Conservation (phyloP, 2,797 vertebrate species). For the Mus minutoides region DNA sequence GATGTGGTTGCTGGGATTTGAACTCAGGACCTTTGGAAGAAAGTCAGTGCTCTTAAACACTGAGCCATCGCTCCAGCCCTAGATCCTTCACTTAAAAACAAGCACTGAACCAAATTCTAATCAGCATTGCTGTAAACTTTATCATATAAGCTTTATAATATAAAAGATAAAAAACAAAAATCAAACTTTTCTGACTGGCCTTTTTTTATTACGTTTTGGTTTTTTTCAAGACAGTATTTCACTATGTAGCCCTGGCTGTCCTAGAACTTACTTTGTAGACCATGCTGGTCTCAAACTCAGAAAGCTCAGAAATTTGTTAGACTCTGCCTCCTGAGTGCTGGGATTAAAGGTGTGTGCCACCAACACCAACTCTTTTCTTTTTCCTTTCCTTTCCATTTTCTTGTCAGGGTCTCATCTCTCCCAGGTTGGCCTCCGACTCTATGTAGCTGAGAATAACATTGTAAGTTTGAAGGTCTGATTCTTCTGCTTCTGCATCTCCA, state of each 20-base stretch:
- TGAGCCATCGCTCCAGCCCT: too few relatives aligned
- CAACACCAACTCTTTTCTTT: background rate
- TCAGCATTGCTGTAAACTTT: background rate
- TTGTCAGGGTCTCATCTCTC: background rate
- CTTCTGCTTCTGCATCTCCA: background rate
- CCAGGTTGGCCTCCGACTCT: background rate
- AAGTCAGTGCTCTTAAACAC: too few relatives aligned
- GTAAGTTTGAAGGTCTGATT: background rate
- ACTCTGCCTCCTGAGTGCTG: background rate
- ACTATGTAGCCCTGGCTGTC: background rate
- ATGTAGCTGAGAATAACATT: background rate
- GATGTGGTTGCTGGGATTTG: too few relatives aligned
- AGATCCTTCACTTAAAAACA: constrained; percentile 62
- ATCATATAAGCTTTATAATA: background rate
- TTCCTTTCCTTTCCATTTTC: background rate
- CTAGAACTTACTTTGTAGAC: background rate
- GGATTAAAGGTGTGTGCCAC: background rate
- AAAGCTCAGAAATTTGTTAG: background rate
- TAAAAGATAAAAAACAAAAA: constrained; percentile 30
- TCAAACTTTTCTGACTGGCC: constrained; percentile 38
- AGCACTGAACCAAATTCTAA: constrained; percentile 34
- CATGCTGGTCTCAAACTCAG: background rate
- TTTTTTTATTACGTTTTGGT: background rate
- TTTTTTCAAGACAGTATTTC: background rate
- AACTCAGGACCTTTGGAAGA: too few relatives aligned